Evolutionary conservation across 2,797 vertebrate genomes (phyloP), one percentile per base, ranked within the genome.

Genomic region (Paratrypauchen microcephalus): DNA sequence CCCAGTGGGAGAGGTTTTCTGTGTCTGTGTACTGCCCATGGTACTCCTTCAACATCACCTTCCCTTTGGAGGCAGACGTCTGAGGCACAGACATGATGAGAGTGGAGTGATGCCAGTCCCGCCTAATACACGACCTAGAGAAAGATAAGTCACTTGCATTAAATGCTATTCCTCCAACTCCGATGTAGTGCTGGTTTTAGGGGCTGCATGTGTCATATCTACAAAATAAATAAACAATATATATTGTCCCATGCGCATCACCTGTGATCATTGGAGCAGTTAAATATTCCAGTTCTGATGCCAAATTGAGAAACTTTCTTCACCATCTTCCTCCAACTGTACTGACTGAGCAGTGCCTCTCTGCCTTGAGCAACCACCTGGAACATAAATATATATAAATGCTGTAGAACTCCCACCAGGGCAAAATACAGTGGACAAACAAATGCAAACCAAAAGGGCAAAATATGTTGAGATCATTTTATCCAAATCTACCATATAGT

Each of bases 51-150:
- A 99, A 93, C 95, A 98, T 97, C 47, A 99, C 97, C 83, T 95
- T 98, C 13, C 97, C 97, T 86, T 99, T 99, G 3, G 97, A 99
- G 1, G 97, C 96, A 1, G 93, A 97, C 0, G 97, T 99, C 77
- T 98, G 97, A 0, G 97, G 97, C 68, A 98, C 97, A 0, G 97
- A 97, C 97, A 99, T 98, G 75, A 99, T 96, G 77, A 99, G 94
- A 0, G 96, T 99, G 80, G 97, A 99, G 71, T 90, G 95, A 70
- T 96, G 88, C 97, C 97, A 99, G 70, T 96, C 96, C 24, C 97
- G 94, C 82, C 94, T 96, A 24, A 84, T 70, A 24, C 90, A 91
- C 0, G 82, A 90, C 84, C 90, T 91, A 66, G 2, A 41, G 11
- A 41, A 39, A 23, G 19, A 61, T 2, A 19, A 2, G 3, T 32